Percentiles rank a stretch among this genome's conserved stretches.
These are phyloP conservation scores for Phodopus roborovskii DNA, from an alignment of 2,113 vertebrate genomes.

Conservation along the genomic window DNA sequence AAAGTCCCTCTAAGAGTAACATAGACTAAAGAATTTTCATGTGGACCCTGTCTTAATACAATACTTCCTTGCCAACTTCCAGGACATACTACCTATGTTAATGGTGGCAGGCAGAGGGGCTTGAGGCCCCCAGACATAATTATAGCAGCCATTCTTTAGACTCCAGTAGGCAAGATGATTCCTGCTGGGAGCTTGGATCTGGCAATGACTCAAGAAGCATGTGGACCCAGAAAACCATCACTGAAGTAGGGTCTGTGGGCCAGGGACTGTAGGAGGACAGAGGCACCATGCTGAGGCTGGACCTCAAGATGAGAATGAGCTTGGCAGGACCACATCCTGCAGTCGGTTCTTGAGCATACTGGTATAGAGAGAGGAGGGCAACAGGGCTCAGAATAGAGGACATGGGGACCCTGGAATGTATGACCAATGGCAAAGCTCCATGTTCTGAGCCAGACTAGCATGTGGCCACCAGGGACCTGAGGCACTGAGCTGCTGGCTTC, in stretches of 20 bases:
- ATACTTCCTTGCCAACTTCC: neutral
- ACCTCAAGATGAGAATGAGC: neutral
- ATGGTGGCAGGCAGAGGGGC: neutral
- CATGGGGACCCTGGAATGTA: neutral
- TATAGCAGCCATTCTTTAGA: neutral
- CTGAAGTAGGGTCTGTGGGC: neutral
- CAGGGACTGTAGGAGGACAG: neutral
- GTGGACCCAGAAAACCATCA: neutral
- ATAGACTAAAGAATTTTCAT: neutral
- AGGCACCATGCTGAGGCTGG: neutral
- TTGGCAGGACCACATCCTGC: neutral
- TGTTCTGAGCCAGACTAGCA: neutral
- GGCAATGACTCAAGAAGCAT: neutral
- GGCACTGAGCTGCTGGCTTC: neutral
- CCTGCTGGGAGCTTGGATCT: neutral
- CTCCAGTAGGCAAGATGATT: neutral
- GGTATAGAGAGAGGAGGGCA: neutral
- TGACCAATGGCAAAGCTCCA: neutral
- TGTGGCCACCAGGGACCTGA: neutral
- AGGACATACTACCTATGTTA: neutral
- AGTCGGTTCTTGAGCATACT: neutral
- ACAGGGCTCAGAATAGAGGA: neutral
- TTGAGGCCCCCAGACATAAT: neutral
- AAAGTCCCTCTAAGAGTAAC: neutral
- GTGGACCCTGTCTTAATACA: neutral